Evolutionary conservation across 2,797 vertebrate species (phyloP), one percentile per base, ranked within the genome.

Genomic region (Trachops cirrhosus): DNA sequence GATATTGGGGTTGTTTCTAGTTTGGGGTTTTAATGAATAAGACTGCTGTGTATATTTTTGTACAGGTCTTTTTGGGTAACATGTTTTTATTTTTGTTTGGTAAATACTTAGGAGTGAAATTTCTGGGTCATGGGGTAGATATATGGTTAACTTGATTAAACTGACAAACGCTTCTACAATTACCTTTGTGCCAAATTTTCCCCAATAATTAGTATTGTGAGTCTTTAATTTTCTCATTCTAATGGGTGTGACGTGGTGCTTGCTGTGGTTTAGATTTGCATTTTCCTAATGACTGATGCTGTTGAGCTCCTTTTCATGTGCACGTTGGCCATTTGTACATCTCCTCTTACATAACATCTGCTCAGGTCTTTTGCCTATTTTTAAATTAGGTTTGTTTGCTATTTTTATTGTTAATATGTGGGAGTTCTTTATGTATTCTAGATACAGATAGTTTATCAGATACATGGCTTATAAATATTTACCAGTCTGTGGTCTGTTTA

Each of bases 11-110:
- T 77, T 57, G 5, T 88, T 84, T 84, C 64, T 32, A 84, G 26
- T 89, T 86, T 62, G 18, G 15, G n/a, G 2, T n/a, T 62, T 46
- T 83, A 34, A 37, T 34, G 37, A 92, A 70, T 62, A 34, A 34
- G 18, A 70, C 34, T 68, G 15, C 12, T 41, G 5, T 62, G 21
- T 59, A 12, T 34, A 22, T 64, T 64, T 64, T 64, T 64, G 9
- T 57, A 39, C 11, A n/a, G 14, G 34, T 67, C 22, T 90, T 86
- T 91, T 44, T 22, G 12, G 54, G 57, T 54, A 77, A 29, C 34
- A 15, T 37, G 41, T 86, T 94, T 70, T 80, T 74, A 83, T 85
- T 89, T 89, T 67, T 90, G 57, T 75, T 92, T 90, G 32, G 21
- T 62, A 93, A 67, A 82, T 78, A 34, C 22, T 21, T 41, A 50